Percentiles rank a stretch among this genome's conserved stretches.
phyloP scores from a whole-genome alignment of 2,113 vertebrate genomes.

The Forbesichthys agassizii region DNA sequence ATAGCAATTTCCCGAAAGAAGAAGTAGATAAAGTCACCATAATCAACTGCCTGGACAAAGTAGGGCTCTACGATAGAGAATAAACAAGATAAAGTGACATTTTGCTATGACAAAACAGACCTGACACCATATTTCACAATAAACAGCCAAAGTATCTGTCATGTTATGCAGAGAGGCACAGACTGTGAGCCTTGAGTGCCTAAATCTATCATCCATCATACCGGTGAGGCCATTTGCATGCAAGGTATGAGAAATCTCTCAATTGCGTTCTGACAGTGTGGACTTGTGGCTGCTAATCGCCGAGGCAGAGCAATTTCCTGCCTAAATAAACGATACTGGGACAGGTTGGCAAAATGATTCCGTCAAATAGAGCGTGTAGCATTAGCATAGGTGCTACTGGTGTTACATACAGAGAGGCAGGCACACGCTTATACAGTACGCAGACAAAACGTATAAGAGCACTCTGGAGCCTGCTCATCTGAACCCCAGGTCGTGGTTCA shows the following conservation, averaged over 20 bases:
- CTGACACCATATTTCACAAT: conserved; percentile 59
- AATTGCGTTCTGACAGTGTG: conserved; percentile 60
- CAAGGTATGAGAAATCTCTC: conserved; percentile 37
- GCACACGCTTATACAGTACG: conserved; percentile 5
- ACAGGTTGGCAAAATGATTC: conserved; percentile 50
- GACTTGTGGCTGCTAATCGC: conserved; percentile 54
- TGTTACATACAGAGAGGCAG: conserved; percentile 10
- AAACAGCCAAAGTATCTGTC: conserved; percentile 52
- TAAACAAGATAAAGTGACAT: conserved; percentile 26
- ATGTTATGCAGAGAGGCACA: conserved; percentile 53
- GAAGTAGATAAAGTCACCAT: conserved; percentile 96
- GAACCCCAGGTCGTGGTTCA: conserved; percentile 26
- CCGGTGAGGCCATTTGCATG: conserved; percentile 56
- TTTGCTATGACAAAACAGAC: conserved; percentile 44
- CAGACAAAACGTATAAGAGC: conserved; percentile 6
- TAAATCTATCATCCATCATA: conserved; percentile 64
- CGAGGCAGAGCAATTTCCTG: conserved; percentile 56
- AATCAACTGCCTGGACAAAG: conserved; percentile 95
- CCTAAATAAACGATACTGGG: conserved; percentile 33
- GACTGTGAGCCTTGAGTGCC: conserved; percentile 41
- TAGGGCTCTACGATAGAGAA: conserved; percentile 85
- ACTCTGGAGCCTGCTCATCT: background rate
- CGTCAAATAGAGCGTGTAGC: conserved; percentile 37
- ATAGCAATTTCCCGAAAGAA: conserved; percentile 99
- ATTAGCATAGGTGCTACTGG: conserved; percentile 50